Evolutionary conservation across 2,113 vertebrate species (phyloP), one percentile per base, ranked within the genome.

Genomic region (Oryzias melastigma): DNA sequence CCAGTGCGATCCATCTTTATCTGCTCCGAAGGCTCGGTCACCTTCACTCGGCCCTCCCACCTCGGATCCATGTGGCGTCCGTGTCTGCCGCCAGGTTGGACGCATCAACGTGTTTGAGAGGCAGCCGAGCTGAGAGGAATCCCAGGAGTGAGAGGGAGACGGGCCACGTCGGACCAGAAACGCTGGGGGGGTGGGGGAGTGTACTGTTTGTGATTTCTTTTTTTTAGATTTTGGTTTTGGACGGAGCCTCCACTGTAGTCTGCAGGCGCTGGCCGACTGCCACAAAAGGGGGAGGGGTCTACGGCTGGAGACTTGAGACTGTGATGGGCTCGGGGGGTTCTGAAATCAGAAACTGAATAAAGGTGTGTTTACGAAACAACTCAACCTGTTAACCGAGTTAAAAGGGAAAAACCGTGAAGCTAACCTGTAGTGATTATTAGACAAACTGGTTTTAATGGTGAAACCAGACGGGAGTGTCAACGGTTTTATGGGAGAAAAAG

Each of bases 191-290:
- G 73, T n/a, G 65, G 60, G 45, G 22, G 22, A 3, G 22, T 22
- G 22, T 52, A 58, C 60, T 78, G 76, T 77, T 82, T 79, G 75
- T 75, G 77, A 78, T 81, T 81, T 22, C 22, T 22, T 22, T 22
- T 27, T 7, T 27, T 27, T 7, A n/a, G n/a, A n/a, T 79, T 27
- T 7, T 27, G 71, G 65, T 65, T 77, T 84, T 85, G 77, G 77
- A 85, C 80, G 79, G 71, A 58, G 73, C 78, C 78, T 83, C 62
- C 45, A 48, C 77, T 87, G 67, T 18, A 53, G 62, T 78, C 69
- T 85, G 60, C 62, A 63, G 64, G 45, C 16, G 17, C 58, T 85
- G 84, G 83, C 78, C 0, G 15, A 55, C 1, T 24, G 77, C 77
- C 75, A 79, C 49, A 1, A n/a, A 58, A 47, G 70, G 56, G 43